Evolutionary conservation across 2,113 vertebrate genomes (phyloP).

Genomic region (Natator depressus): DNA sequence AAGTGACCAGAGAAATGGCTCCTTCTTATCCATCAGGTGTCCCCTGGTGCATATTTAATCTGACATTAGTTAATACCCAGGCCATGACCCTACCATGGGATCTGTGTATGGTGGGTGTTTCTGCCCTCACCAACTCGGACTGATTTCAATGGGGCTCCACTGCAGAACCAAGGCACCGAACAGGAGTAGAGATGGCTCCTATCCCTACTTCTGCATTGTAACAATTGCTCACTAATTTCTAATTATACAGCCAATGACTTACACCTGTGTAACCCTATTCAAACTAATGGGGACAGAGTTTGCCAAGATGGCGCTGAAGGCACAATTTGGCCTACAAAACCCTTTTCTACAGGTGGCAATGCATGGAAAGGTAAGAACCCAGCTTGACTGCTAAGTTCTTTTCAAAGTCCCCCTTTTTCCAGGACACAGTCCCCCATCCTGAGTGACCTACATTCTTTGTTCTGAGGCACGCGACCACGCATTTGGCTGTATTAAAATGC

Average conservation of each 20-base stretch:
- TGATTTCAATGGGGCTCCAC: neutral
- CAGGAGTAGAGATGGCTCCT: neutral
- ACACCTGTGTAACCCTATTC: neutral
- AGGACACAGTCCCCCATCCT: neutral
- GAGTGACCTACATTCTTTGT: neutral
- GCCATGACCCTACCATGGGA: neutral
- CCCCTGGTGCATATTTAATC: neutral
- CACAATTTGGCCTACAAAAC: neutral
- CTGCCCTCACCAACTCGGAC: neutral
- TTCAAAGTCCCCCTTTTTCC: neutral
- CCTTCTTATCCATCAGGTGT: neutral
- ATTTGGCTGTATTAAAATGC: neutral
- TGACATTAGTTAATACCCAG: neutral
- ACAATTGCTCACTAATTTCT: neutral
- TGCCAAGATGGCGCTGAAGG: neutral
- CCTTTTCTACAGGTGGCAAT: neutral
- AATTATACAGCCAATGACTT: fast-evolving
- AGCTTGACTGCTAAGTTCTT: neutral
- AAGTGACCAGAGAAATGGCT: neutral
- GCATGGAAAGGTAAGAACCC: neutral
- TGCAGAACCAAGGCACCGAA: fast-evolving
- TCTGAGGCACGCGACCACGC: neutral
- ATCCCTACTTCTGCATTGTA: neutral
- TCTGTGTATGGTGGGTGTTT: fast-evolving
- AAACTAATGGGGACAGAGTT: neutral